Evolutionary conservation across 2,888 invertebrate genomes (phyloP).

Genomic region (Agrilus mali): DNA sequence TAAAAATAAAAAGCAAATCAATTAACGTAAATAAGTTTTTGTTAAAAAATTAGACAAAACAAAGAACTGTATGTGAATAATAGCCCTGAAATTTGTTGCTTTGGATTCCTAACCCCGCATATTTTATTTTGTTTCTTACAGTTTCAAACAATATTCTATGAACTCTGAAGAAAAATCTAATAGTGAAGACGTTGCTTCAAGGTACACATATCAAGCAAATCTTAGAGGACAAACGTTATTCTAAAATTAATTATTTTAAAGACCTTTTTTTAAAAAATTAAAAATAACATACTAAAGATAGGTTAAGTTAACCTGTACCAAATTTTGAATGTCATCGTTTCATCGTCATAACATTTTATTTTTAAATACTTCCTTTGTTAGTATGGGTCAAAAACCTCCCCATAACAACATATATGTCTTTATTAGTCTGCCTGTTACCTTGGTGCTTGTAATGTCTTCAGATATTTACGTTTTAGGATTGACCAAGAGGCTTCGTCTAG

Average conservation of each 20-base stretch:
- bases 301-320: slow-evolving; percentile 29
- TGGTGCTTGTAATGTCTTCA: slow-evolving; percentile 2
- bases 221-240: neutral
- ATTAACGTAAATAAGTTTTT: slow-evolving; percentile 9
- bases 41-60: slow-evolving; percentile 3
- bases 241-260: neutral
- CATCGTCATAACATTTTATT: slow-evolving; percentile 4
- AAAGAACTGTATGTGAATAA: slow-evolving; percentile 1
- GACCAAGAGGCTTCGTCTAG: slow-evolving; percentile 34
- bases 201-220: slow-evolving; percentile 24
- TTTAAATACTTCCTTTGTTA: slow-evolving; percentile 15
- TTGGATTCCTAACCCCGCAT: slow-evolving; percentile 1
- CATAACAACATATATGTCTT: slow-evolving; percentile 4
- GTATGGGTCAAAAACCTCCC: slow-evolving; percentile 5
- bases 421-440: slow-evolving; percentile 5
- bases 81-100: slow-evolving; percentile 1
- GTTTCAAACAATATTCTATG: slow-evolving; percentile 30
- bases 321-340: slow-evolving; percentile 28
- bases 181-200: slow-evolving; percentile 39
- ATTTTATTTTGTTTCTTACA: slow-evolving; percentile 10
- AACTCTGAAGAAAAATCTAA: slow-evolving; percentile 33
- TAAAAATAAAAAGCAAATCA: slow-evolving; percentile 10
- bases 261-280: neutral
- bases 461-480: slow-evolving; percentile 21
- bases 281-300: slow-evolving; percentile 11